Percentiles rank a stretch among this genome's conserved stretches.
Conservation (phyloP, 2,888 invertebrate genomes). For the Pollenia griseotomentosa region DNA sequence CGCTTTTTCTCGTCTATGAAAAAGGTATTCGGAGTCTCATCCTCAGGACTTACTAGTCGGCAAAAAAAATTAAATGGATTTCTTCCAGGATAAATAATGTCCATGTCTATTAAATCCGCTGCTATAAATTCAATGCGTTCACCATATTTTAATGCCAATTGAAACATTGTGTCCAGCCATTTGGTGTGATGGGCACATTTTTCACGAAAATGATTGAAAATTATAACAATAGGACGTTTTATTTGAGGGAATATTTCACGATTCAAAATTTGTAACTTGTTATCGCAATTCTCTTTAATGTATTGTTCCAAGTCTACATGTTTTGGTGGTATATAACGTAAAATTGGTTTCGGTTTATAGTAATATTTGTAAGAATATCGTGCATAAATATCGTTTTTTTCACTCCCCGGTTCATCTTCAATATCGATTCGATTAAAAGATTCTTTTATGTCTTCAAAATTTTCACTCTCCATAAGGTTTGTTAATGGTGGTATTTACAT, state of each 20-base stretch:
- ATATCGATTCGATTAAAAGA: slow-evolving; percentile 24
- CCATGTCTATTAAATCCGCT: slow-evolving; percentile 60
- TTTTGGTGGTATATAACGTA: not conserved
- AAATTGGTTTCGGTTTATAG: slow-evolving; percentile 9
- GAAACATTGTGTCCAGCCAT: slow-evolving; percentile 45
- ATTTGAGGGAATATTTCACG: slow-evolving; percentile 39
- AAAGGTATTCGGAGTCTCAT: slow-evolving; percentile 12
- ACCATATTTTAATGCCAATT: slow-evolving; percentile 46
- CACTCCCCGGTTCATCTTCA: slow-evolving; percentile 11
- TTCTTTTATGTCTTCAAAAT: not conserved
- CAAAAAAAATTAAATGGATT: slow-evolving; percentile 56
- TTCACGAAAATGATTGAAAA: slow-evolving; percentile 56
- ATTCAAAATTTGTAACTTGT: slow-evolving; percentile 35
- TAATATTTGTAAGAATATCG: not conserved
- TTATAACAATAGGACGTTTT: slow-evolving; percentile 33
- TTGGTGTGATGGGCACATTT: slow-evolving; percentile 52
- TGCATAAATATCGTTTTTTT: not conserved
- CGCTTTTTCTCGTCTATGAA: slow-evolving; percentile 51
- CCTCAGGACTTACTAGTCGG: slow-evolving; percentile 21
- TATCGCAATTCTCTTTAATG: slow-evolving; percentile 29
- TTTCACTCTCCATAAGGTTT: slow-evolving; percentile 32
- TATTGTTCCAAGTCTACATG: slow-evolving; percentile 38
- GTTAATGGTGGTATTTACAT: no score
- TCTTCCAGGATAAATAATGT: slow-evolving; percentile 41
- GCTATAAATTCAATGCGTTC: slow-evolving; percentile 52